phyloP scores from a whole-genome alignment of 1,140 invertebrate genomes.

The Theocolax elegans region DNA sequence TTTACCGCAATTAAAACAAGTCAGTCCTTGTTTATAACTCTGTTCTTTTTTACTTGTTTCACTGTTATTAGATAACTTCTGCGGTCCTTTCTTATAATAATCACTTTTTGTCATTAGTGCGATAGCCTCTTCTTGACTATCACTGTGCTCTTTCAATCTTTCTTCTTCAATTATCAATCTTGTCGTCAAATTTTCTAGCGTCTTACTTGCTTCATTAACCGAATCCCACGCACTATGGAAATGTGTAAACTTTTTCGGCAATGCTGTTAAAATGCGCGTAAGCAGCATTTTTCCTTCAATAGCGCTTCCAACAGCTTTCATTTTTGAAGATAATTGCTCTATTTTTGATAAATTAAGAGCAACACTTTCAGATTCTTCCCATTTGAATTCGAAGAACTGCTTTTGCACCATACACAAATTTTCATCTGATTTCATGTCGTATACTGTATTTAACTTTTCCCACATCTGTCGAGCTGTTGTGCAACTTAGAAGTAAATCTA shows the following conservation, averaged over 20 bases:
- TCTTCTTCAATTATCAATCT: too few relatives aligned
- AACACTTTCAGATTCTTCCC: conserved; percentile 24
- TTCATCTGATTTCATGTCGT: conserved; percentile 46
- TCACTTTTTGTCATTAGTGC: too few relatives aligned
- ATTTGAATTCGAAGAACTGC: too few relatives aligned
- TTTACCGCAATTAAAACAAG: conserved; percentile 14
- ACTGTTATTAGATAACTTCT: neutral
- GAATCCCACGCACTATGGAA: conserved; percentile 52
- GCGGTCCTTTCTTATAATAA: neutral
- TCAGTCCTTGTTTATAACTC: too few relatives aligned
- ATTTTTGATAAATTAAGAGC: conserved; percentile 25
- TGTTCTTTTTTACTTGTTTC: neutral
- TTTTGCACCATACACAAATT: too few relatives aligned
- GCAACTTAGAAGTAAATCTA: too few relatives aligned
- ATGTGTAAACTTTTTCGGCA: conserved; percentile 50
- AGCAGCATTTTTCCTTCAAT: neutral
- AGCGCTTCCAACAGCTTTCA: conserved; percentile 26
- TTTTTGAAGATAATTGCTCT: conserved; percentile 15
- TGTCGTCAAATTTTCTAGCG: too few relatives aligned
- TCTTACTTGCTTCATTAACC: conserved; percentile 37
- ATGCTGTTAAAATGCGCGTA: conserved; percentile 9
- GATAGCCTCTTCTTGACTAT: too few relatives aligned
- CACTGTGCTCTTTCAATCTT: too few relatives aligned
- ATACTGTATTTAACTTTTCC: conserved; percentile 46
- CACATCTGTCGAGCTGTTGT: too few relatives aligned